Conservation (phyloP, 2,888 invertebrate species). For the Temnothorax ravouxi region DNA sequence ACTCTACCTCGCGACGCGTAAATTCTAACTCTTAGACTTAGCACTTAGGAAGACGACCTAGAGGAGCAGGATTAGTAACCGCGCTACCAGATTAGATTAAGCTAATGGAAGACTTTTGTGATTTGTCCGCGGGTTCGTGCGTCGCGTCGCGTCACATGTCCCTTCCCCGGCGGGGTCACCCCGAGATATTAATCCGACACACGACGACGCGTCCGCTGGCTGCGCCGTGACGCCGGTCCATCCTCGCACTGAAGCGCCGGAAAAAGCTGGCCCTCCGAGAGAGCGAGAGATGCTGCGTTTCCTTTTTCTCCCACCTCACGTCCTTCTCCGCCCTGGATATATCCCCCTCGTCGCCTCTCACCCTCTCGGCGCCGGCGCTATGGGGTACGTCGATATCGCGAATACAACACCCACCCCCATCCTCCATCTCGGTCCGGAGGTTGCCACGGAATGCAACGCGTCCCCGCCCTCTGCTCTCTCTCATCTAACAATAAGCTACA, state of each 20-base stretch:
- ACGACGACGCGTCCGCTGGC: conserved; percentile 76
- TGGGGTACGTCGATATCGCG: conserved; percentile 82
- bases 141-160: conserved; percentile 78
- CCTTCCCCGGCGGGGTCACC: conserved; percentile 3
- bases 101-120: conserved; percentile 85
- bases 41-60: conserved; percentile 23
- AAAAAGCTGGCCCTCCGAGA: conserved; percentile 59
- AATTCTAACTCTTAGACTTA: conserved; percentile 30
- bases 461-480: conserved; percentile 69
- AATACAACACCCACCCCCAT: conserved; percentile 66
- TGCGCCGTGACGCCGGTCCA: conserved; percentile 83
- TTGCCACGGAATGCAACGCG: conserved; percentile 52
- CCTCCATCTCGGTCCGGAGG: conserved; percentile 38
- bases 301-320: conserved; percentile 61
- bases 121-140: conserved; percentile 73
- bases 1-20: conserved; percentile 38
- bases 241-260: conserved; percentile 81
- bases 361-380: conserved; percentile 83
- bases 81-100: conserved; percentile 44
- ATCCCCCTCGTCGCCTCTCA: conserved; percentile 27
- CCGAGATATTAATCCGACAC: conserved; percentile 57
- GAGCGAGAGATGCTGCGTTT: conserved; percentile 75
- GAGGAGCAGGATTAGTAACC: conserved; percentile 4
- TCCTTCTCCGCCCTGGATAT: conserved; percentile 56
- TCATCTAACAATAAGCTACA: conserved; percentile 48